Percentiles rank a stretch among this genome's conserved stretches.
Evolutionary conservation across 2,113 vertebrate genomes (phyloP).

Genomic region (Ploceus nigricollis): DNA sequence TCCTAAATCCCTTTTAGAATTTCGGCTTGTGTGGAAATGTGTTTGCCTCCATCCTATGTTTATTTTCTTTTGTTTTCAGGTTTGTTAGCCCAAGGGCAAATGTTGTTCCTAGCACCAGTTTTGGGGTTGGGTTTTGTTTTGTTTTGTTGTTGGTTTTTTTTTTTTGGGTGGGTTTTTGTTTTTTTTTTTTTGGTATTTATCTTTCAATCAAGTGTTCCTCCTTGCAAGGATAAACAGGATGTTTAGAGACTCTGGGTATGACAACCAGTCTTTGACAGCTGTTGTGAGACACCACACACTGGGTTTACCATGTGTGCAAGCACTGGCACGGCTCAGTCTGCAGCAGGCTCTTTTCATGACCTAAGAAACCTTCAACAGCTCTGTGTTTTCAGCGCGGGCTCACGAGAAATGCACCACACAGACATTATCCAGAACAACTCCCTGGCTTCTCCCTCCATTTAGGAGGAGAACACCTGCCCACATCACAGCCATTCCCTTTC

Average conservation of each 20-base stretch:
- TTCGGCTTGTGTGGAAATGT: slow-evolving; percentile 47
- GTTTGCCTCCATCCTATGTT: slow-evolving; percentile 41
- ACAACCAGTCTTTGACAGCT: slow-evolving; percentile 30
- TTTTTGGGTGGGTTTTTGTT: background rate
- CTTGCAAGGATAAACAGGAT: slow-evolving; percentile 57
- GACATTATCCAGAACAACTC: background rate
- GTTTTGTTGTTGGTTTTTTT: background rate
- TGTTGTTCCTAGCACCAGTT: slow-evolving; percentile 37
- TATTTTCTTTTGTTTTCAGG: slow-evolving; percentile 66
- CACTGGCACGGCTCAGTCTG: background rate
- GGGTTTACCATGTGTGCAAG: background rate
- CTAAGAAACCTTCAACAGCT: background rate
- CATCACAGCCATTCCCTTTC: background rate
- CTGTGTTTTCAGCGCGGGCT: background rate
- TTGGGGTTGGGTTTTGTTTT: background rate
- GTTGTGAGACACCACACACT: slow-evolving; percentile 44
- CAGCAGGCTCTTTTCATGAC: slow-evolving; percentile 6
- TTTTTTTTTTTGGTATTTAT: slow-evolving; percentile 17
- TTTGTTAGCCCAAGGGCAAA: slow-evolving; percentile 45
- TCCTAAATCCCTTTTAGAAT: slow-evolving; percentile 55
- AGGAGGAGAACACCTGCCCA: background rate
- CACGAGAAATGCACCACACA: fast-evolving
- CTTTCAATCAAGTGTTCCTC: slow-evolving; percentile 55
- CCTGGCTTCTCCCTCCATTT: background rate
- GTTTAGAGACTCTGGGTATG: slow-evolving; percentile 47